Conservation (phyloP, 2,888 invertebrate species). For the Hemicrepidius hirtus region DNA sequence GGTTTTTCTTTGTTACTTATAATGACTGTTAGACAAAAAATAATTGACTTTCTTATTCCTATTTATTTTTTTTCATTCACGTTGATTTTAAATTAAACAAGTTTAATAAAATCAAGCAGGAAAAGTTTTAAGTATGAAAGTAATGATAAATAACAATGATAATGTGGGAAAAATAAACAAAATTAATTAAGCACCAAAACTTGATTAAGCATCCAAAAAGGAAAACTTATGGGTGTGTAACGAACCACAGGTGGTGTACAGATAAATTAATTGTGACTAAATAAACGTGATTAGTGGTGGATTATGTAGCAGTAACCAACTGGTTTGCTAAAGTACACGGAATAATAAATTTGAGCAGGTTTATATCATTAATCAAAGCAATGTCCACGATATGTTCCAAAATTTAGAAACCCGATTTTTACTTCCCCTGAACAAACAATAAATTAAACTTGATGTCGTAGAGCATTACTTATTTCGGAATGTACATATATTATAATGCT, state of each 20-base stretch:
- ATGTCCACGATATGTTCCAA: neutral
- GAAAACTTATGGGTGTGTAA: slow-evolving; percentile 26
- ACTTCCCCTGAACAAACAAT: neutral
- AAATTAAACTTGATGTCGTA: too few relatives aligned
- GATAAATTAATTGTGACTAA: slow-evolving; percentile 33
- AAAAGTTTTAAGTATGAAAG: neutral
- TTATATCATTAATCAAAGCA: slow-evolving; percentile 26
- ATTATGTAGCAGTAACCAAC: slow-evolving; percentile 30
- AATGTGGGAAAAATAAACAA: neutral
- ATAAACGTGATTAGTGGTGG: slow-evolving; percentile 30
- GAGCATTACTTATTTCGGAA: too few relatives aligned
- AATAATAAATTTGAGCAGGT: slow-evolving; percentile 30
- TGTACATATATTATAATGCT: too few relatives aligned
- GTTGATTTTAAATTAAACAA: neutral
- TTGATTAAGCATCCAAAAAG: slow-evolving; percentile 26
- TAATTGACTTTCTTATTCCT: too few relatives aligned
- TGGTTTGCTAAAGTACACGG: slow-evolving; percentile 19
- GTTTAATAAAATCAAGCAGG: too few relatives aligned
- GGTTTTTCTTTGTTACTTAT: neutral
- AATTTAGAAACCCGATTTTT: neutral
- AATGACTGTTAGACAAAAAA: too few relatives aligned
- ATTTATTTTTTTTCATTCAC: neutral
- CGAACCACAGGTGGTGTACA: slow-evolving; percentile 28
- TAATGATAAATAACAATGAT: neutral
- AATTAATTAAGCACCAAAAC: slow-evolving; percentile 29